phyloP scores from a whole-genome alignment of 2,797 vertebrate species.

The Paedocypris micromegethes region DNA sequence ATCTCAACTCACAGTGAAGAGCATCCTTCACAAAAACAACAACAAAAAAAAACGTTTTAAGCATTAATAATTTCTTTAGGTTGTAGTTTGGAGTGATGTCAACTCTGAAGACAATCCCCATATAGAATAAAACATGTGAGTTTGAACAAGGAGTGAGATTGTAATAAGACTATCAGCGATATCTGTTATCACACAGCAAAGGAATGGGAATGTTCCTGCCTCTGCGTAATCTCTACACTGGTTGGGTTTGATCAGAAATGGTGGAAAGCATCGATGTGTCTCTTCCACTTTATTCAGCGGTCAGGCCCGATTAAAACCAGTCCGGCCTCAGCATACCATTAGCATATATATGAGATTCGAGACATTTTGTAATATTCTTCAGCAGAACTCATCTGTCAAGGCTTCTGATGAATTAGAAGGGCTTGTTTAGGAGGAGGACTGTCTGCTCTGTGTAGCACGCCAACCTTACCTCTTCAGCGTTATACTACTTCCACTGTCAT shows the following conservation, averaged over 20 bases:
- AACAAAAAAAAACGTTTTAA: no score
- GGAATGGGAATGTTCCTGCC: conserved; percentile 69
- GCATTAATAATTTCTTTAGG: no score
- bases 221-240: conserved; percentile 56
- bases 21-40: no score
- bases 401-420: conserved; percentile 99
- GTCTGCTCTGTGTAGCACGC: conserved; percentile 58
- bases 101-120: no score
- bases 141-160: no score
- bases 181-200: conserved; percentile 76
- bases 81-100: no score
- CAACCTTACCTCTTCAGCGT: conserved; percentile 62
- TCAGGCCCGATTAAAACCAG: conserved; percentile 97
- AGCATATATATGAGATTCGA: conserved; percentile 99
- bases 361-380: conserved; percentile 99
- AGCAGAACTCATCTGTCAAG: conserved; percentile 99
- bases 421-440: conserved; percentile 83
- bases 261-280: conserved; percentile 91
- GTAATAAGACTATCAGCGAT: no score
- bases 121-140: no score
- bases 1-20: no score
- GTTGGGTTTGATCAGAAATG: conserved; percentile 97
- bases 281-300: conserved; percentile 93
- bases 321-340: conserved; percentile 95
- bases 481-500: conserved; percentile 53